phyloP scores from a whole-genome alignment of 2,113 vertebrate genomes.

The Loxodonta africana region DNA sequence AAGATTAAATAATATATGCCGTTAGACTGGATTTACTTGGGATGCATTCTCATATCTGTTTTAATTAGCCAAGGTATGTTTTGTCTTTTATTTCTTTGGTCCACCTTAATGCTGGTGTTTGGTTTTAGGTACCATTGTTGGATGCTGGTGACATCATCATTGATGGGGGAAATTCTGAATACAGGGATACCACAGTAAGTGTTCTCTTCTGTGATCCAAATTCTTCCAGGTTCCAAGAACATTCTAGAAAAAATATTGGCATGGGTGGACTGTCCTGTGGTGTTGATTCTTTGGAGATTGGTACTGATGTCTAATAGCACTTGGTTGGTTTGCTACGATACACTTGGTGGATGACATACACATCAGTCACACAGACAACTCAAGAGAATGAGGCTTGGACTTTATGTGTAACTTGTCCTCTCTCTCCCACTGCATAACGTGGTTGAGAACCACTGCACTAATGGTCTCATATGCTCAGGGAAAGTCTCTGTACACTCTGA shows the following conservation, averaged over 20 bases:
- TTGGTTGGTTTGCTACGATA: neutral
- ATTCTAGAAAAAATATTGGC: neutral
- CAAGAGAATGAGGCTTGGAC: neutral
- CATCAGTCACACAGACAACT: accelerated
- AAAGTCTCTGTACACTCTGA: accelerated
- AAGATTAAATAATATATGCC: neutral
- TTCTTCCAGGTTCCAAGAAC: neutral
- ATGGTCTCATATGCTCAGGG: neutral
- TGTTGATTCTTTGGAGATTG: neutral
- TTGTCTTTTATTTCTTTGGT: neutral
- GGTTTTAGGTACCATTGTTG: slow-evolving; percentile 93
- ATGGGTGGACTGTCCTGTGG: too few relatives aligned
- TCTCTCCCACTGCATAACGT: accelerated
- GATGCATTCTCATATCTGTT: neutral
- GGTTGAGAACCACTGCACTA: accelerated
- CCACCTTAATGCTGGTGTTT: slow-evolving; percentile 38
- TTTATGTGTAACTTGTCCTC: accelerated
- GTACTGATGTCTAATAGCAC: accelerated
- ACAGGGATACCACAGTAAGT: slow-evolving; percentile 96
- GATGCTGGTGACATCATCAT: slow-evolving; percentile 96
- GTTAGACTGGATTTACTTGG: neutral
- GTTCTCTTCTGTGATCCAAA: accelerated
- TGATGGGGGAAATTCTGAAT: slow-evolving; percentile 98
- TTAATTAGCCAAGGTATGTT: neutral
- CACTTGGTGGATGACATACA: neutral